phyloP scores from a whole-genome alignment of 2,797 vertebrate genomes.

The Anolis apletophallus region DNA sequence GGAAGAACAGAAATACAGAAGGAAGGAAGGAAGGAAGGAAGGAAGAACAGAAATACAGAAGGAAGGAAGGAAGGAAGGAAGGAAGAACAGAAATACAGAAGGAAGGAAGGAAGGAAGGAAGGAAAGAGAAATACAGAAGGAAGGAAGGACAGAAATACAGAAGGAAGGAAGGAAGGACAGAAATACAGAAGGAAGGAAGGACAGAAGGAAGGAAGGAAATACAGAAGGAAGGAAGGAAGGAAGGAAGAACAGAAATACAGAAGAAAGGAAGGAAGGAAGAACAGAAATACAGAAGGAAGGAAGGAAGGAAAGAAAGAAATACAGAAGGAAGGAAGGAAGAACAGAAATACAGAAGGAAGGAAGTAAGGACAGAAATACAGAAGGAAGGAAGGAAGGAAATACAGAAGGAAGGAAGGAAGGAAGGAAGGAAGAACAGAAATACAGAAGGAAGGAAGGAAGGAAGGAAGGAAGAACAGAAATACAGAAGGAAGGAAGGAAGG shows the following conservation, averaged over 20 bases:
- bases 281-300: constrained; percentile 1
- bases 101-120: constrained; percentile 19
- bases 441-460: constrained; percentile 11
- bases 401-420: constrained; percentile 1
- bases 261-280: constrained; percentile 18
- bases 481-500: constrained; percentile 1
- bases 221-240: constrained; percentile 22
- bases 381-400: constrained; percentile 10
- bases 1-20: no score
- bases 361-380: constrained; percentile 5
- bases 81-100: not conserved
- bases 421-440: no score
- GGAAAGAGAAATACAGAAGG: no score
- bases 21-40: constrained; percentile 4
- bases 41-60: no score
- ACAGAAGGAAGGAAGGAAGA: constrained; percentile 3
- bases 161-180: constrained; percentile 10
- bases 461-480: constrained; percentile 6
- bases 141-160: no score
- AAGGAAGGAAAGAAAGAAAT: constrained; percentile 8
- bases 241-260: not conserved
- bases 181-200: constrained; percentile 9
- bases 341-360: no score
- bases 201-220: constrained; percentile 10
- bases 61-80: constrained; percentile 16